Evolutionary conservation across 2,113 vertebrate species (phyloP).

Genomic region (Mastomys natalensis): DNA sequence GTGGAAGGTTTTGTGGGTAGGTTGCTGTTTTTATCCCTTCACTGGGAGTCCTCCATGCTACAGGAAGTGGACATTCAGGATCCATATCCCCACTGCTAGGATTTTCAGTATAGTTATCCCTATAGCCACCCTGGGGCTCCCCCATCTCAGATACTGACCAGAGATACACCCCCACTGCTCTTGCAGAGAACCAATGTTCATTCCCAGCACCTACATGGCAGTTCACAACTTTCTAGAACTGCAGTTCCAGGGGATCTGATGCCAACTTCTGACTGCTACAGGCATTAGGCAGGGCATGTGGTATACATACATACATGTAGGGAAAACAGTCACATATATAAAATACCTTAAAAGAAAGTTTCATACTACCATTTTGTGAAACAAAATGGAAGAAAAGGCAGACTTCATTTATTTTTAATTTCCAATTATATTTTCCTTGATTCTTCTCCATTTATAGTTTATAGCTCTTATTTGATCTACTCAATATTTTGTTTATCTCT

Average conservation of each 20-base stretch:
- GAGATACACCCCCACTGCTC: not conserved
- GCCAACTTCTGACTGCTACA: not conserved
- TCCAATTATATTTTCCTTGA: not conserved
- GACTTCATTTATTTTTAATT: not conserved
- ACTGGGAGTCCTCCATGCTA: no score
- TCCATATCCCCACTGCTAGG: no score
- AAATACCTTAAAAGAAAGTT: not conserved
- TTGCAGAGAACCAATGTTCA: not conserved
- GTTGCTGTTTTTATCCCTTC: no score
- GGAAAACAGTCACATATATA: not conserved
- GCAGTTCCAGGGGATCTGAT: not conserved
- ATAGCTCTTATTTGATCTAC: not conserved
- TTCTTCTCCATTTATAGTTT: slow-evolving; percentile 11
- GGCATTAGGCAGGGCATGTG: no score
- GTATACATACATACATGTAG: not conserved
- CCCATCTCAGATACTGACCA: no score
- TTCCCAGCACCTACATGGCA: not conserved
- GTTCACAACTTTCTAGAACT: not conserved
- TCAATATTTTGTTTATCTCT: not conserved
- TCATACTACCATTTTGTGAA: not conserved
- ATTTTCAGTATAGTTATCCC: no score
- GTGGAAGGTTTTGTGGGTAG: no score
- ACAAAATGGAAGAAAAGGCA: not conserved
- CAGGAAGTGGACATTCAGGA: no score
- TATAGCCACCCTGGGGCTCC: no score